phyloP scores from a whole-genome alignment of 2,888 invertebrate genomes.

The Monochamus alternatus region DNA sequence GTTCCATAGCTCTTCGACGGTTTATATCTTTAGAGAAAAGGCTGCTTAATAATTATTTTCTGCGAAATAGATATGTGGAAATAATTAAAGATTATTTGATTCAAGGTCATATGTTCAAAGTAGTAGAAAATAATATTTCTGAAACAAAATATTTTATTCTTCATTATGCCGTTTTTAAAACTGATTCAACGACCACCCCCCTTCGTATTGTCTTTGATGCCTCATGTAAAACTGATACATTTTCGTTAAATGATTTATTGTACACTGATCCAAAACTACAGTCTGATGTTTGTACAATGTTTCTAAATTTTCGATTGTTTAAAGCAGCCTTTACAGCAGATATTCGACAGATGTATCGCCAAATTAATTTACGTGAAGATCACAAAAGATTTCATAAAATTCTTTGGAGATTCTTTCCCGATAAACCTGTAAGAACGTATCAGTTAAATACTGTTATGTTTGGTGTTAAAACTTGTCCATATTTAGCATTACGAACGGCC shows the following conservation, averaged over 20 bases:
- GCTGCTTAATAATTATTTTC: too few species aligned
- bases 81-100: slow-evolving; percentile 10
- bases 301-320: slow-evolving; percentile 10
- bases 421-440: too few species aligned
- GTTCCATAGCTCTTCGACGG: too few species aligned
- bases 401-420: slow-evolving; percentile 6
- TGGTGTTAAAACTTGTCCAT: slow-evolving; percentile 10
- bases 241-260: slow-evolving; percentile 10
- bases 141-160: too few species aligned
- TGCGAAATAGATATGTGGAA: background rate
- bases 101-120: slow-evolving; percentile 3
- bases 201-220: too few species aligned
- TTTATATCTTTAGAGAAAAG: too few species aligned
- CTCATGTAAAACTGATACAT: background rate
- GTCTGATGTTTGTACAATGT: too few species aligned
- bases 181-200: too few species aligned
- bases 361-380: slow-evolving; percentile 10
- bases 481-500: background rate
- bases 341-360: too few species aligned
- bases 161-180: too few species aligned
- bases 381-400: slow-evolving; percentile 13
- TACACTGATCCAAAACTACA: too few species aligned
- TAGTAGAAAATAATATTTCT: slow-evolving; percentile 4
- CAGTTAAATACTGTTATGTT: too few species aligned
- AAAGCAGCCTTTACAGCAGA: slow-evolving; percentile 8